Evolutionary conservation across 1,140 invertebrate genomes (phyloP), one percentile per base, ranked within the genome.

Genomic region (Dendrolimus kikuchii): DNA sequence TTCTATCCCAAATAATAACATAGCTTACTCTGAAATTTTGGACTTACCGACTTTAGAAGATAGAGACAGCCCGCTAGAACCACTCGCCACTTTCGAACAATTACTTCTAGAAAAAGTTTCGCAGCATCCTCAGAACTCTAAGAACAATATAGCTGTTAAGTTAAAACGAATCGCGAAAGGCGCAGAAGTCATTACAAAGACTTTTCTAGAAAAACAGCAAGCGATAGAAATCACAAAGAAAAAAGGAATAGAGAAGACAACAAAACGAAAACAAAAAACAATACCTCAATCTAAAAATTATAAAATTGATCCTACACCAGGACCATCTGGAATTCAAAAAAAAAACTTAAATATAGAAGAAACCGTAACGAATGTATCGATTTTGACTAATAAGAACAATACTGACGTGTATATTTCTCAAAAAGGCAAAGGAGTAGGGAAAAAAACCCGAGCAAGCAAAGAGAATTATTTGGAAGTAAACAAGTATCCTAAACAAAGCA

Each of bases 81-180:
- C 47, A 49, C 47, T 7, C 5, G 36, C 6, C 38, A 59, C 39
- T 36, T 61, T 61, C 51, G 59, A 61, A 57, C 54, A 61, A 43
- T 45, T 61, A 7, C 44, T 61, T 38, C 54, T 61, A 40, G 40
- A 51, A 53, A 61, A 53, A 61, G 45, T 61, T 51, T 38, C 44
- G 5, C 59, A 61, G 43, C 44, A 61, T 51, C 40, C 44, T 6
- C 59, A 61, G 48, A 45, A 61, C 44, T 54, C 50, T 51, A 61
- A 61, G 51, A 40, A 57, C 6, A 57, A 53, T 51, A 49, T n/a
- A 36, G 40, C 23, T 37, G 36, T 38, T n/a, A 60, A 60, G 10
- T 52, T 52, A 49, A 60, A 60, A 49, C 48, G 58, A 46, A 38
- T 60, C 4, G 50, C 58, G 7, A 60, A 55, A 55, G 58, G 53